Evolutionary conservation across 2,888 invertebrate species (phyloP).

Genomic region (Cataglyphis livida): DNA sequence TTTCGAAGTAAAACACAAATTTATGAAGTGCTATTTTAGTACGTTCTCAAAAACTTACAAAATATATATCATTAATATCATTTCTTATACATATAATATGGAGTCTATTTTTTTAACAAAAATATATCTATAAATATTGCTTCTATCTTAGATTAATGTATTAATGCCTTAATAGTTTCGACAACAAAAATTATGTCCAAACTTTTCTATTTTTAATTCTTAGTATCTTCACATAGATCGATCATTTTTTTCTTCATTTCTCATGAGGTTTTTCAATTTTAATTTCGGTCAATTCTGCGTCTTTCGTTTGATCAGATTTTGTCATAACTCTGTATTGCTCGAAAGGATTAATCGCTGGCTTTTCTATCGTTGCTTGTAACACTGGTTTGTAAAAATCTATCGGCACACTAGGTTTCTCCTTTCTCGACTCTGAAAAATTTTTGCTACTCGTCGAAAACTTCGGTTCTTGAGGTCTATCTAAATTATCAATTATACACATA

Average conservation of each 20-base stretch:
- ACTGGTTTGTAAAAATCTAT: constrained; percentile 75
- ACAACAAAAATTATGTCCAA: background rate
- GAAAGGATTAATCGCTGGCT: constrained; percentile 72
- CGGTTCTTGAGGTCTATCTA: background rate
- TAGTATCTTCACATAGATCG: background rate
- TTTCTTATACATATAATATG: background rate
- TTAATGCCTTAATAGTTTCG: background rate
- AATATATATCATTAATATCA: constrained; percentile 10
- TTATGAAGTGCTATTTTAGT: background rate
- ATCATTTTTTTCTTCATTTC: constrained; percentile 9
- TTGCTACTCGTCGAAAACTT: constrained; percentile 1
- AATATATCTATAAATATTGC: background rate
- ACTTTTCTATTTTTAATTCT: background rate
- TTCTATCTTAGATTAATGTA: background rate
- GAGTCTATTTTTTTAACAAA: background rate
- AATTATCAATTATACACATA: constrained; percentile 10
- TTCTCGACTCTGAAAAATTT: constrained; percentile 12
- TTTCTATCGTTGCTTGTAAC: constrained; percentile 74
- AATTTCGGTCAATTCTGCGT: constrained; percentile 32
- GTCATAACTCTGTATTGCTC: constrained; percentile 73
- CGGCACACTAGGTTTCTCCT: constrained; percentile 71
- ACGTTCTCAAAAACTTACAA: background rate
- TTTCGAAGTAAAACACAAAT: background rate
- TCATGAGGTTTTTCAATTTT: constrained; percentile 35
- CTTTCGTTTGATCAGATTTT: constrained; percentile 8